Evolutionary conservation across 2,797 vertebrate genomes (phyloP), one percentile per base, ranked within the genome.

Genomic region (Hoplostethus mediterraneus): DNA sequence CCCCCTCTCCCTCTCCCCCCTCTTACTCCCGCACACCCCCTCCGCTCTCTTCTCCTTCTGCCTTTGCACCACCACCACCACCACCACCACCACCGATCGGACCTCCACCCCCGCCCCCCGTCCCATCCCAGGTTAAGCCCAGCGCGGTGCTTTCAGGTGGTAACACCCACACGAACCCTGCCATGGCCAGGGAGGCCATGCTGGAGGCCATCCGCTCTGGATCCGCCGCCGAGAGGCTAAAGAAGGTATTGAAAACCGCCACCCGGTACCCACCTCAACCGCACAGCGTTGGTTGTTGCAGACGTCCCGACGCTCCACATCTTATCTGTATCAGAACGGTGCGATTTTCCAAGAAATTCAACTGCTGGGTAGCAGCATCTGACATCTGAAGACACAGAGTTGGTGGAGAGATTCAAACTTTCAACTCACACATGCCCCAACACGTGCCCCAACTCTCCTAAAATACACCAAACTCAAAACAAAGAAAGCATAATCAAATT

Each of bases 121-220:
- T 80, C 36, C 76, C 87, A 49, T 58, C 80, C 33, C 68, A 77
- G 70, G 55, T 51, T 49, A 88, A 75, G 71, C 80, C 45, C 38
- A 83, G 54, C 85, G 25, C 79, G 80, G 38, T 74, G 5, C 38
- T 17, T 6, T 61, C 83, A 45, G 71, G 85, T 57, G 68, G 79
- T 56, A 91, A 89, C 36, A 0, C 47, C 56, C n/a, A 63, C 25
- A 10, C 36, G 48, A 75, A 91, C 75, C 65, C 92, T 4, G 88
- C 36, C 45, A 78, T 92, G 8, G 91, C 95, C 63, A 94, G 97
- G 71, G 94, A 96, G 81, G 97, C 96, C 44, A 86, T 99, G 49
- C 63, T 99, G 94, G 97, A 98, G 38, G 97, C 97, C 53, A 99
- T 99, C 80, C 97, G 97, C 70, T 96, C 97, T 0, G 97, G 98